Evolutionary conservation across 2,888 invertebrate species (phyloP), one percentile per base, ranked within the genome.

Genomic region (Exocentrus adspersus): DNA sequence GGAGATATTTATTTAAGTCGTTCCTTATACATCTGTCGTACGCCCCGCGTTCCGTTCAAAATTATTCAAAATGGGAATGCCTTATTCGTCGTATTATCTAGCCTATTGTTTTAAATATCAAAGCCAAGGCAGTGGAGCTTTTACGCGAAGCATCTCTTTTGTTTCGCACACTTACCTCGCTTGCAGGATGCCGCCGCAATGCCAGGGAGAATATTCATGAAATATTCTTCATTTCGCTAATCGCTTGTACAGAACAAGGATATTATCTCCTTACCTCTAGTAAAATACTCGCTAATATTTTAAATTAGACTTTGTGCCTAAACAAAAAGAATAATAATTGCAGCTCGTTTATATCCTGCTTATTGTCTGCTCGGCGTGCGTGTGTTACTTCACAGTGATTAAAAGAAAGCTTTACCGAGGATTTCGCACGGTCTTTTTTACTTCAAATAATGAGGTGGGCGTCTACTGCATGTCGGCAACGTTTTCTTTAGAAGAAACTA

Each of bases 21-120:
- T 24, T 24, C 24, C 24, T 7, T n/a, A n/a, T n/a, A n/a, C 24
- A 24, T 3, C 24, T 7, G 24, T 3, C 3, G 24, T 24, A 5
- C 24, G 24, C 24, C 7, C 24, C 20, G 19, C 21, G 4, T 37
- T 41, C 42, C 17, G 30, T 32, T 51, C 10, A 21, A 60, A 59
- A 65, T 64, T 73, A 73, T 72, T 75, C 75, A 75, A 72, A 77
- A 76, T 73, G 71, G 57, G 65, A 69, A 66, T 64, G 56, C 58
- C 64, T 59, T 66, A 69, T 62, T 67, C 65, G 52, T 17, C 53
- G 63, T 53, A 69, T 72, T 71, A 72, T 72, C 71, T 60, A 30
- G 37, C 46, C 68, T 60, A 67, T 72, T 72, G 72, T 72, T 69
- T 68, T 62, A 60, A 45, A 71, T 70, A 72, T 72, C 71, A 72